These are phyloP conservation scores for Chlorops oryzae DNA, from an alignment of 1,140 invertebrate genomes.

Conservation along the genomic window DNA sequence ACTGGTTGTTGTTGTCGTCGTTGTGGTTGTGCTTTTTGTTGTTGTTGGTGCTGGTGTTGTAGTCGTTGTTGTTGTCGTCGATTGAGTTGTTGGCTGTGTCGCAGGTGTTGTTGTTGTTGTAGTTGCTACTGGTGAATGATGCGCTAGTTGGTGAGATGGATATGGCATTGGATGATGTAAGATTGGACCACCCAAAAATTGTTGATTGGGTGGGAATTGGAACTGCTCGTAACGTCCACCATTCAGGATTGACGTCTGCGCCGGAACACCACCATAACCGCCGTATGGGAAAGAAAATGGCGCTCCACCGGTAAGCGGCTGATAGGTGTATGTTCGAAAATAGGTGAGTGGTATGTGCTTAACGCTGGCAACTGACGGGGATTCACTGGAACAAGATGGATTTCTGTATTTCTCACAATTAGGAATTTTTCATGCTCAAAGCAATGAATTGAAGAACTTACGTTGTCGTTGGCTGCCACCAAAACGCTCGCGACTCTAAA, in stretches of 20 bases:
- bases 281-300: constrained; percentile 28
- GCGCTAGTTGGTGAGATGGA: neutral
- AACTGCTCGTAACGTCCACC: constrained; percentile 21
- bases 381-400: constrained; percentile 21
- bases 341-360: constrained; percentile 43
- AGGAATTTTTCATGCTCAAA: too few species aligned
- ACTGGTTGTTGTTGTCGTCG: constrained; percentile 15
- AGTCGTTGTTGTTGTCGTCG: constrained; percentile 20
- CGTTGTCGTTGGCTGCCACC: constrained; percentile 35
- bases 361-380: constrained; percentile 23
- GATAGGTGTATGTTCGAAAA: constrained; percentile 43
- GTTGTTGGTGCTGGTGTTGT: constrained; percentile 21
- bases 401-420: too few species aligned
- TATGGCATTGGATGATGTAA: neutral
- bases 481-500: constrained; percentile 35
- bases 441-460: constrained; percentile 19
- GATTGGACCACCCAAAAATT: constrained; percentile 14
- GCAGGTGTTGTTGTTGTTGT: constrained; percentile 22
- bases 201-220: constrained; percentile 28
- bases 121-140: constrained; percentile 10
- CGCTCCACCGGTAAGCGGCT: constrained; percentile 24
- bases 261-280: constrained; percentile 10
- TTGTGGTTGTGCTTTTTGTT: constrained; percentile 14
- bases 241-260: constrained; percentile 28
- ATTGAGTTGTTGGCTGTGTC: constrained; percentile 27